Base-by-base conservation (phyloP, 2,797 vertebrate genomes). In the Lutjanus campechanus region DNA sequence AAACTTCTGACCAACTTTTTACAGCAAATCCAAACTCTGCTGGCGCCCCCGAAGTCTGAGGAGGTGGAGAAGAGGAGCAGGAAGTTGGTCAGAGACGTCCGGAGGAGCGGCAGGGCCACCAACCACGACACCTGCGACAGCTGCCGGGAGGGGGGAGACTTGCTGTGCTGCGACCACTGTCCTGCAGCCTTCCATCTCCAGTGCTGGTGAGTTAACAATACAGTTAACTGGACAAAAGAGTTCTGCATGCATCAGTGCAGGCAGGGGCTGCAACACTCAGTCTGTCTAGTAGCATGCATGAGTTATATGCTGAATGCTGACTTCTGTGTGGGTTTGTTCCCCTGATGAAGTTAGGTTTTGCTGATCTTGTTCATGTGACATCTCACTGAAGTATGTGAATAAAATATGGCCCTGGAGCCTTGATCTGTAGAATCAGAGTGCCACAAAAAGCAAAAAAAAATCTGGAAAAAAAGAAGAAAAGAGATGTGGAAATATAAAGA, bases 81-180 rank as follows among this genome's bases (percentile, higher is more conserved):
- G 90, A 97, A 97, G 95, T 94, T 96, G 79, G 98, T 98, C 84
- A 95, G 98, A 92, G 97, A 98, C 93, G 96, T 96, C 76, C 95
- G 98, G 92, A 96, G 98, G 90, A 97, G 97, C 90, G 97, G 98
- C 88, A 93, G 98, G 91, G 97, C 97, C 93, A 99, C 97, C 86
- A 99, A 98, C 96, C 98, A 98, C 90, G 98, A 99, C 95, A 98
- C 97, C 95, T 99, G 98, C 87, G 98, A 99, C 91, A 99, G 98
- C 84, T 99, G 98, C 94, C 95, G 98, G 87, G 98, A 99, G 93
- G 98, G 98, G 83, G 98, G 98, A 12, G 98, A 99, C 85, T 92
- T 99, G 70, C 95, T 99, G 19, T 98, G 98, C 93, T 99, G 98
- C 54, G 98, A 99, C 89, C 98, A 98, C 95, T 99, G 98, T 77